Base-by-base conservation (phyloP, 2,113 vertebrate species). In the Chlorodrepanis virens region DNA sequence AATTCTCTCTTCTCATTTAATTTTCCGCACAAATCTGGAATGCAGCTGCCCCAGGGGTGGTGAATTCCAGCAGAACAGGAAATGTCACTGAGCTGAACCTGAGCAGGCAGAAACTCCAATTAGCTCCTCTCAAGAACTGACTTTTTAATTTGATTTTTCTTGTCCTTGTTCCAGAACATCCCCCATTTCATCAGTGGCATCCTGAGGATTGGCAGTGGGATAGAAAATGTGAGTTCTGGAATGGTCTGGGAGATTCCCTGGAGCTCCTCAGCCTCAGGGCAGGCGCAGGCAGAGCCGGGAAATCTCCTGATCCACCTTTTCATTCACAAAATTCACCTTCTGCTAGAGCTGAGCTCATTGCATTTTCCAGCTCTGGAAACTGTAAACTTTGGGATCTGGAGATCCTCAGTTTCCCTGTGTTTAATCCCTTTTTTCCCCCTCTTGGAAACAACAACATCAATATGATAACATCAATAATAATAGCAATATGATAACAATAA, bases 201-300 rank as follows among this genome's bases (percentile, higher is more conserved):
- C 89, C 65, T 98, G 88, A 97, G 80, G 95, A 98, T 98, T 81
- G 98, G 97, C 65, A 96, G 61, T 74, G 94, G 87, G 60, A 85
- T 98, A 93, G 96, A 98, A 92, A 96, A 94, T 14, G 98, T 98
- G 96, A 98, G 98, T 97, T 81, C 56, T 81, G 4, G 0, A 33
- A 4, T 42, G 68, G 14, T 44, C 87, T 22, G 29, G 33, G 33
- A 53, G 35, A 39, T 78, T 90, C 24, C 52, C 49, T 42, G 25
- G 10, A 7, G 23, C 3, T 10, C 19, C 45, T 31, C 17, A 57
- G 1, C 45, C 35, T 81, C 63, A 64, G 54, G 35, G 54, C 19
- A 47, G 64, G 29, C 44, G 60, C 11, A 12, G 10, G 24, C 68
- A 24, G 49, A 40, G 23, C 25, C 69, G 71, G 64, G 37, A 87